Conservation (phyloP, 2,797 vertebrate genomes). For the Sciurus carolinensis region DNA sequence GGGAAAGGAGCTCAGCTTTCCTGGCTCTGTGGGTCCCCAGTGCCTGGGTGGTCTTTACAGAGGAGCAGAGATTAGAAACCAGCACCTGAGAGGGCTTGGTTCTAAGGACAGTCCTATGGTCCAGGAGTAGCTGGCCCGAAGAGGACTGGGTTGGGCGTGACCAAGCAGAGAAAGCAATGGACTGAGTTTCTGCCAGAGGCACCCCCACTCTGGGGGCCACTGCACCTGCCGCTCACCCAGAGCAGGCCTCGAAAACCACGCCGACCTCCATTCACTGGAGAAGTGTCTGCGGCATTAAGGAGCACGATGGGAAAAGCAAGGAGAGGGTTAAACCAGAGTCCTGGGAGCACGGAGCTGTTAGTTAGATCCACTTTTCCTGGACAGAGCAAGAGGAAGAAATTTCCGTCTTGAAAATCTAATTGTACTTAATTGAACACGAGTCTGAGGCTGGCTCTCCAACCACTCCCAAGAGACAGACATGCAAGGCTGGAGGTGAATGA, state of each 20-base stretch:
- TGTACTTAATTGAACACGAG: slow-evolving; percentile 69
- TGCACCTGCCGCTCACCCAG: background rate
- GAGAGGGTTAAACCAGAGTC: slow-evolving; percentile 49
- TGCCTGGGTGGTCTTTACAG: background rate
- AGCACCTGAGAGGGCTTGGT: background rate
- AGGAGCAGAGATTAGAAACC: background rate
- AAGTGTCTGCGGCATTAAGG: background rate
- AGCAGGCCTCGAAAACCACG: background rate
- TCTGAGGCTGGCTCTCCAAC: slow-evolving; percentile 69
- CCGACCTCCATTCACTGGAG: background rate
- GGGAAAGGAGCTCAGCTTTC: background rate
- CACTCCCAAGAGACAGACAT: slow-evolving; percentile 27
- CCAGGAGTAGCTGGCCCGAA: background rate
- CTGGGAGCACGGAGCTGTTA: slow-evolving; percentile 58
- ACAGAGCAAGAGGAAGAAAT: slow-evolving; percentile 71
- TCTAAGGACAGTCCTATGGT: background rate
- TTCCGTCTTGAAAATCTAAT: slow-evolving; percentile 79
- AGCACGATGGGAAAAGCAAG: slow-evolving; percentile 54
- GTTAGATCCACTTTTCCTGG: slow-evolving; percentile 75
- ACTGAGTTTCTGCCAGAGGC: background rate
- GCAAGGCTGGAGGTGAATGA: background rate
- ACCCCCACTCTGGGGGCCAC: too few species aligned
- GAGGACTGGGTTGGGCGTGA: background rate
- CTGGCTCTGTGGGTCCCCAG: background rate
- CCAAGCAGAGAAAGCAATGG: background rate